A percentile compares a stretch with the other conserved stretches of the same genome.
Conservation (phyloP, 2,797 vertebrate species). For the Apodemus agrarius region DNA sequence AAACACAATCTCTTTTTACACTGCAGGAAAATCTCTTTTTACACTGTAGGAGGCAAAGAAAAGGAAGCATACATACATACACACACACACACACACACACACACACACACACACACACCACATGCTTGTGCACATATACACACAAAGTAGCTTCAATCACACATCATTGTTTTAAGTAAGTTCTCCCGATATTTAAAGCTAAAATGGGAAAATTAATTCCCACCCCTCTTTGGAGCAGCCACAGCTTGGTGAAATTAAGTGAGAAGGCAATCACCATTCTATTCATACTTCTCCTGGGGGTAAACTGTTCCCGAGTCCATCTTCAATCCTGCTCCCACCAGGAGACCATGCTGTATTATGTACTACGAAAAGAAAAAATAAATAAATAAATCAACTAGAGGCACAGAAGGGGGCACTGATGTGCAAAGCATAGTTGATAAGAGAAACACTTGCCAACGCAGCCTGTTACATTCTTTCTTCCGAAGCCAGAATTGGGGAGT, state of each 20-base stretch:
- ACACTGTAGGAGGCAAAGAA: slow-evolving; percentile 72
- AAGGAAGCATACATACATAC: neutral
- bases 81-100: neutral
- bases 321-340: neutral
- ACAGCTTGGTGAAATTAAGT: slow-evolving; percentile 66
- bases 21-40: slow-evolving; percentile 76
- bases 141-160: neutral
- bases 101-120: neutral
- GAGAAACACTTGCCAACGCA: neutral
- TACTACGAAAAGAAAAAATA: neutral
- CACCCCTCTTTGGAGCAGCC: slow-evolving; percentile 54
- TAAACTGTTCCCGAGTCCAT: neutral
- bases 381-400: neutral
- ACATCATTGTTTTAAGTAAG: slow-evolving; percentile 79
- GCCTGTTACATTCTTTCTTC: neutral
- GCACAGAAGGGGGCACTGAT: neutral
- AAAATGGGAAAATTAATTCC: slow-evolving; percentile 75
- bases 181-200: slow-evolving; percentile 75
- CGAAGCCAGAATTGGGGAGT: neutral
- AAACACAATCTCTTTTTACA: slow-evolving; percentile 78
- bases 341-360: neutral
- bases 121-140: neutral
- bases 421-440: neutral
- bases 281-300: neutral
- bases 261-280: slow-evolving; percentile 20